Evolutionary conservation across 2,888 invertebrate species (phyloP), one percentile per base, ranked within the genome.

Genomic region (Blastobasis adustella): DNA sequence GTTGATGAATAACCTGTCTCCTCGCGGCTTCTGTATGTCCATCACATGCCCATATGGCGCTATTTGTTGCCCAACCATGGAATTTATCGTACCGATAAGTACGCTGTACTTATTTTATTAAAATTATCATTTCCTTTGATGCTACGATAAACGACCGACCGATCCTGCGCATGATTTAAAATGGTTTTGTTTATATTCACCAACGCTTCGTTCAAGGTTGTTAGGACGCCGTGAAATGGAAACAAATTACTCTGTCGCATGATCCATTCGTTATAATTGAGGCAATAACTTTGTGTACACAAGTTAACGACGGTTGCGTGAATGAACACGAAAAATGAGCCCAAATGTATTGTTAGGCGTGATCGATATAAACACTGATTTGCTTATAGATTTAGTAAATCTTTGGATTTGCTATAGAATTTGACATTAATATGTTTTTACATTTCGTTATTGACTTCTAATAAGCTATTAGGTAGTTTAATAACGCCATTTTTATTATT

Each of bases 1-100:
- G 66, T 78, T 85, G 83, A 84, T 80, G 68, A 71, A 84, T 83
- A 62, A 64, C 67, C 74, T 71, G 79, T 81, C 82, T 58, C 52
- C 52, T 67, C 60, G 61, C 53, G 65, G 73, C 79, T 78, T 81
- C 82, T 81, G 77, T 78, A 60, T 61, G 75, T 76, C 78, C 59
- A 66, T 80, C 73, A 71, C 64, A 63, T 23, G 23, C 23, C 23
- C 23, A 23, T 23, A 23, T 23, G 50, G 49, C 57, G 58, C 57
- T 60, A 59, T 52, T 52, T 51, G 53, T 52, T 47, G 51, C 5
- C 37, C 9, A 46, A 36, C 37, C 6, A 4, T 8, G 7, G 37
- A 37, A 46, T 23, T 23, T 23, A 23, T 23, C 23, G 23, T 23
- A 23, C 23, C 23, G 23, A 23, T 23, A 23, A 23, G 23, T 23